Evolutionary conservation across 2,797 vertebrate genomes (phyloP).

Genomic region (Malurus splendens): DNA sequence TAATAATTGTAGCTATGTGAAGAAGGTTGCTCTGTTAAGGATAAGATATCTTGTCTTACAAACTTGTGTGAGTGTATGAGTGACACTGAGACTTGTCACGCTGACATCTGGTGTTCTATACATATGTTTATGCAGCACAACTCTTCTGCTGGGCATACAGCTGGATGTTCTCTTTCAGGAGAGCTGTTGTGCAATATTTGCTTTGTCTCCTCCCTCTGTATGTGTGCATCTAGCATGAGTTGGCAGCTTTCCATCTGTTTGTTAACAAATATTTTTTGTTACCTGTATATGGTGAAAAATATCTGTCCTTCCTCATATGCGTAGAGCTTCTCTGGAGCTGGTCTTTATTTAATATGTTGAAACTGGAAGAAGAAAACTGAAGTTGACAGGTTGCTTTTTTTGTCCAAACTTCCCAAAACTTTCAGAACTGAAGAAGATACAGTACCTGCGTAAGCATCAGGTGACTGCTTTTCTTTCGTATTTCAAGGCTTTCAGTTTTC

Average conservation of each 20-base stretch:
- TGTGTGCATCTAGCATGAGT: background rate
- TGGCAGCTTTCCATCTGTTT: background rate
- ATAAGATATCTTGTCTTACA: accelerated
- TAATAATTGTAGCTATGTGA: background rate
- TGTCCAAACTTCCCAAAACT: background rate
- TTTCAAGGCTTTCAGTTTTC: background rate
- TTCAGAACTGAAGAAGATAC: background rate
- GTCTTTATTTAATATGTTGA: background rate
- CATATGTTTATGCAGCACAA: background rate
- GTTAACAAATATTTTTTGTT: background rate
- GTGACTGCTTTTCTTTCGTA: background rate
- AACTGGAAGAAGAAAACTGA: background rate
- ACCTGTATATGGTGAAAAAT: background rate
- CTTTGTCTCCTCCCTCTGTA: background rate
- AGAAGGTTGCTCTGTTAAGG: background rate
- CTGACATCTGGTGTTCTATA: background rate
- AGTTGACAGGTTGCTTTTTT: background rate
- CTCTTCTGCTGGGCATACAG: background rate
- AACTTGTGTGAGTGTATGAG: accelerated
- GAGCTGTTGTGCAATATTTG: background rate
- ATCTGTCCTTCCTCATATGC: background rate
- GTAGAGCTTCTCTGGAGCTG: background rate
- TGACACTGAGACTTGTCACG: background rate
- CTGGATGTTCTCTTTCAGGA: background rate
- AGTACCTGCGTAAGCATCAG: background rate